Evolutionary conservation across 2,797 vertebrate genomes (phyloP).

Genomic region (Anguilla pacifica): DNA sequence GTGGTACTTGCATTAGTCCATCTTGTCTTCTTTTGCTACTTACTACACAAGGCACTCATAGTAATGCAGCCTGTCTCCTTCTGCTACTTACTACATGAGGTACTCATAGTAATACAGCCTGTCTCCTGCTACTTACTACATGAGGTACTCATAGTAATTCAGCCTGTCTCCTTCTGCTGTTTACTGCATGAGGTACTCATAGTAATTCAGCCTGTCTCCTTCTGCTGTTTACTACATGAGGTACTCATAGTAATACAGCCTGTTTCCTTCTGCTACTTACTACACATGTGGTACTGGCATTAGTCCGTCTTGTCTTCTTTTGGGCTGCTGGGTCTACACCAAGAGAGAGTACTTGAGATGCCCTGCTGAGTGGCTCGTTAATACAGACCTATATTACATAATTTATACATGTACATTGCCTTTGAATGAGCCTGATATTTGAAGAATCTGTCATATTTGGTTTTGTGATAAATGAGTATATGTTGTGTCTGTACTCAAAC

Average conservation of each 20-base stretch:
- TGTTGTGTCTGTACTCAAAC: background rate
- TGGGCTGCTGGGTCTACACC: background rate
- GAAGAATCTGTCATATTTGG: background rate
- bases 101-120: background rate
- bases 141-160: background rate
- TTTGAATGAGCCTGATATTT: background rate
- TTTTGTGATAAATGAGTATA: background rate
- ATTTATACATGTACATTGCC: background rate
- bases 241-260: background rate
- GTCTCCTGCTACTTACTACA: background rate
- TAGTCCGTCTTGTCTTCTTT: background rate
- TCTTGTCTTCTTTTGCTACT: background rate
- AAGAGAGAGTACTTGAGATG: background rate
- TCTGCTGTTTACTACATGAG: background rate
- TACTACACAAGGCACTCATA: background rate
- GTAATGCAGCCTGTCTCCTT: background rate
- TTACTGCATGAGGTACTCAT: too few species aligned
- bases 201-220: background rate
- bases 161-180: background rate
- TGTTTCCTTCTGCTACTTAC: background rate
- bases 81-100: background rate
- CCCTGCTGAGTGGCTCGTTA: background rate
- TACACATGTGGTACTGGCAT: background rate
- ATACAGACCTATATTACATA: background rate
- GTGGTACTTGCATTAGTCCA: background rate